Base-by-base conservation (phyloP, 2,888 invertebrate species). In the Scaptomyza flava region DNA sequence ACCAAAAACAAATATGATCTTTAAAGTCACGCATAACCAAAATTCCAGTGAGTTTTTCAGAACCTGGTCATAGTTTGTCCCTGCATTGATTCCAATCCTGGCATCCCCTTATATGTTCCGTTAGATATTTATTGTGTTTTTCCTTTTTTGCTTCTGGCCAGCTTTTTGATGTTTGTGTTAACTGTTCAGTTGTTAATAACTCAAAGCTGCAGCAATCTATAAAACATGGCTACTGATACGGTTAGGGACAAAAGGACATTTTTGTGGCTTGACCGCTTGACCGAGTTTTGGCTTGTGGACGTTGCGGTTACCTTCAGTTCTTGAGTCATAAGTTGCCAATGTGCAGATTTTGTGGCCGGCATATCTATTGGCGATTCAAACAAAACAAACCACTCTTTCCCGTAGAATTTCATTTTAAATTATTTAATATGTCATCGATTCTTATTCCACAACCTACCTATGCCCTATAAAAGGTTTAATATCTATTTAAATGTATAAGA, bases 141-240 rank as follows among this genome's bases (percentile, higher is more conserved):
- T 6, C 12, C 14, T 51, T 69, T 51, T 45, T 33, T 11, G 12
- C 46, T 20, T 41, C 9, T 14, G 14, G 14, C 33, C 0, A 46
- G 33, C 23, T 17, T 2, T 33, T 61, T 43, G 52, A 46, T 65
- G 57, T 60, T 46, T 56, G 64, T 46, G 41, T 61, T 79, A 69
- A 74, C 65, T 69, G 74, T 75, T 64, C 72, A 79, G 79, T 79
- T 64, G 74, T 67, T 84, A 81, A 81, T 81, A 77, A 81, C 71
- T 81, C 84, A 83, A 61, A 50, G 63, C 60, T 30, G 23, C 27
- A 47, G 47, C 30, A 12, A 31, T 17, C 34, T 42, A 51, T 30
- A 58, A 58, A 68, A 72, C 54, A 63, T 58, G 36, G 38, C 48
- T 14, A 61, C 58, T 45, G 72, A 57, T 69, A 65, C n/a, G 60